phyloP scores from a whole-genome alignment of 2,797 vertebrate genomes.

The Cryptoprocta ferox region DNA sequence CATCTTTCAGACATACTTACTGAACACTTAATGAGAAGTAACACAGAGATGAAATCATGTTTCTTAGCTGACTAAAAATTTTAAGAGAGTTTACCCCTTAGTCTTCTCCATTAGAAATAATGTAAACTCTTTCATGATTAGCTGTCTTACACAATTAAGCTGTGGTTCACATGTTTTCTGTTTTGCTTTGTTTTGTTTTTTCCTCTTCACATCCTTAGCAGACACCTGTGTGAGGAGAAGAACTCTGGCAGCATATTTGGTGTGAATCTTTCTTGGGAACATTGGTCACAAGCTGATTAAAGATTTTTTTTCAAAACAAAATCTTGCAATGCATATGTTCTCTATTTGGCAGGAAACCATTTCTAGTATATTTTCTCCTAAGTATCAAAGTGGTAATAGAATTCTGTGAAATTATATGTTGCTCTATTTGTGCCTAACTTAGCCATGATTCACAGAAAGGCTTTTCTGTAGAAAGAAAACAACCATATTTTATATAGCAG shows the following conservation, averaged over 20 bases:
- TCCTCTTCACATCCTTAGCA: neutral
- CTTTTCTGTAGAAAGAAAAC: conserved; percentile 47
- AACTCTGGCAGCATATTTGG: neutral
- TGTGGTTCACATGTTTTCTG: neutral
- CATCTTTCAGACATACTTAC: conserved; percentile 58
- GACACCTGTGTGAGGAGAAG: neutral
- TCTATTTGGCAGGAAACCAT: conserved; percentile 54
- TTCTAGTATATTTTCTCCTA: conserved; percentile 38
- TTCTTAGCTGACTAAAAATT: conserved; percentile 41
- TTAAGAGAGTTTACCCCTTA: neutral
- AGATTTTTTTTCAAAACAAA: conserved; percentile 52
- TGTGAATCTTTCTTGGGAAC: conserved; percentile 2
- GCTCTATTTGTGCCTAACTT: conserved; percentile 21
- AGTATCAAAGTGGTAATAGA: conserved; percentile 64
- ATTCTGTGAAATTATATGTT: conserved; percentile 72
- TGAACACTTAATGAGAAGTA: conserved; percentile 16
- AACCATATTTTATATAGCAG: neutral
- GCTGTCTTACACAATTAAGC: conserved; percentile 35
- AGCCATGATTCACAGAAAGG: conserved; percentile 44
- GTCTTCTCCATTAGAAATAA: conserved; percentile 1
- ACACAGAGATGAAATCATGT: conserved; percentile 60
- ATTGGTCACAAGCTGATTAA: conserved; percentile 15
- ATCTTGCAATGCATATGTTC: neutral
- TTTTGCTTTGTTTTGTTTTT: neutral
- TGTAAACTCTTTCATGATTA: conserved; percentile 49